Conservation (phyloP, 2,113 vertebrate genomes). For the Nestor notabilis region DNA sequence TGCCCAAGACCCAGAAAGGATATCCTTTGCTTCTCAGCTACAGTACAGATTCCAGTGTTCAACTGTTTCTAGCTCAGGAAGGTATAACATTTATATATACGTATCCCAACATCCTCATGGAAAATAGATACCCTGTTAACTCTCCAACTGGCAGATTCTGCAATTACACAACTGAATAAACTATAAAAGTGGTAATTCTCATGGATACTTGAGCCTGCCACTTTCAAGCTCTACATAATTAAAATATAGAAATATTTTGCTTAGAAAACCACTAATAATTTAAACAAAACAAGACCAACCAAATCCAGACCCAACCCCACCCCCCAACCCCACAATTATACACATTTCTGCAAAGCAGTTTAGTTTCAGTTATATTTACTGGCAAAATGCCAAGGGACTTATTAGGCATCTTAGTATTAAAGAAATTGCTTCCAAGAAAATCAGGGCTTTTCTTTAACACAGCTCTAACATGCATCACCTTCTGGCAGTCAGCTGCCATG, state of each 20-base stretch:
- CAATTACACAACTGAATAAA: neutral
- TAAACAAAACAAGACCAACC: neutral
- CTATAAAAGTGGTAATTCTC: neutral
- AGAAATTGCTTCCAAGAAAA: slow-evolving; percentile 9
- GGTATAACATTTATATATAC: neutral
- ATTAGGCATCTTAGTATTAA: neutral
- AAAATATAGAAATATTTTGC: neutral
- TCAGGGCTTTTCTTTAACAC: neutral
- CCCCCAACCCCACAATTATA: neutral
- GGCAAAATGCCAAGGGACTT: neutral
- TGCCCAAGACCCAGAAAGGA: neutral
- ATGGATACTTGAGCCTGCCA: neutral
- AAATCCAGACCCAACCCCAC: neutral
- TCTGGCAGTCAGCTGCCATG: neutral
- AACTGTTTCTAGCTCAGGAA: neutral
- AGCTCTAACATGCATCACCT: neutral
- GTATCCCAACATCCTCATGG: neutral
- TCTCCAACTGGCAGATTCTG: neutral
- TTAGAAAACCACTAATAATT: neutral
- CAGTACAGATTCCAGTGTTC: neutral
- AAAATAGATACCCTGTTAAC: neutral
- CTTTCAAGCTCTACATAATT: neutral
- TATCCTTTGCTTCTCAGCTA: neutral
- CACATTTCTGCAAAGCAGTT: neutral
- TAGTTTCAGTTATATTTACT: neutral